Conservation (phyloP, 1,140 invertebrate genomes). For the Drosophila murphyi region DNA sequence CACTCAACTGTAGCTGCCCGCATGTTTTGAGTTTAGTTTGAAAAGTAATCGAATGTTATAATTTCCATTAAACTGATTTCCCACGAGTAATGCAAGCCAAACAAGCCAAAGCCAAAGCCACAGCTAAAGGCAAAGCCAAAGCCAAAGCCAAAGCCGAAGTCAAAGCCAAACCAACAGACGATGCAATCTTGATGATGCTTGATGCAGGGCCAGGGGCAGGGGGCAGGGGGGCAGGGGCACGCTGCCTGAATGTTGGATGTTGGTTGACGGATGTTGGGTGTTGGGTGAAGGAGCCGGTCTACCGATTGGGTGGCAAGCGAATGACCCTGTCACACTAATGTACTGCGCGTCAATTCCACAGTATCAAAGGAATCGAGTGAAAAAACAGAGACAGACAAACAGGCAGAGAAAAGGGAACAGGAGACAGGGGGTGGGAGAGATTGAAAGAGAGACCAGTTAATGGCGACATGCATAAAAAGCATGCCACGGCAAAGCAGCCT, state of each 20-base stretch:
- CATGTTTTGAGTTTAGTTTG: conserved; percentile 60
- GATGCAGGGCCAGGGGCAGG: no score
- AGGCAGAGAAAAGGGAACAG: background rate
- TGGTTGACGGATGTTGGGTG: background rate
- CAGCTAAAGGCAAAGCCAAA: no score
- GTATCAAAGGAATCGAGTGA: conserved; percentile 41
- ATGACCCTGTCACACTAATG: conserved; percentile 46
- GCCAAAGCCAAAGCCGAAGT: background rate
- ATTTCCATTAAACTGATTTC: conserved; percentile 83
- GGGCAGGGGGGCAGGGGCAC: no score
- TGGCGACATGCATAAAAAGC: conserved; percentile 69
- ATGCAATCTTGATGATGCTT: conserved; percentile 64
- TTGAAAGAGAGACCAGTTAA: conserved; percentile 47
- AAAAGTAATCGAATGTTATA: conserved; percentile 82
- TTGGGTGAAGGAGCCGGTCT: background rate
- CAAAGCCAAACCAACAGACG: conserved; percentile 50
- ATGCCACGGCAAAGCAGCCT: conserved; percentile 11
- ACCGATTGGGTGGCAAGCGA: background rate
- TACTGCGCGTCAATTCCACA: conserved; percentile 30
- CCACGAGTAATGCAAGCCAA: conserved; percentile 69
- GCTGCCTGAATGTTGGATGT: conserved; percentile 9
- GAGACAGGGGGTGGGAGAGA: no score
- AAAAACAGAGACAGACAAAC: background rate
- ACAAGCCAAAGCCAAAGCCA: conserved; percentile 20
- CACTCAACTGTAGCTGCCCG: background rate